A percentile compares a stretch with the other conserved stretches of the same genome.
phyloP scores from a whole-genome alignment of 2,113 vertebrate genomes.

The Eulemur macaco region DNA sequence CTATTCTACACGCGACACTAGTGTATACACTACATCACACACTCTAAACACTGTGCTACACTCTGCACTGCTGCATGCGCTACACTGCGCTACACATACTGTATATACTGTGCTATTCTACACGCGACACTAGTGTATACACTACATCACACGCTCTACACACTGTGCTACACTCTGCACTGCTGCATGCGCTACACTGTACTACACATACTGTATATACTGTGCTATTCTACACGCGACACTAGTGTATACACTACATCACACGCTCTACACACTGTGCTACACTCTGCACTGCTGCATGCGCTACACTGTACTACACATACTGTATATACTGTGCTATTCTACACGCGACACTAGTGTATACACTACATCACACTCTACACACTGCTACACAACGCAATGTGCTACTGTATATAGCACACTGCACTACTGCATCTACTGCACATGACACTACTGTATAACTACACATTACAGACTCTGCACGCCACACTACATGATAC shows the following conservation, averaged over 20 bases:
- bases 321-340: neutral
- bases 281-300: neutral
- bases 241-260: neutral
- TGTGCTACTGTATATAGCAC: no score
- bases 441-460: no score
- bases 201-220: no score
- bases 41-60: no score
- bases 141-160: neutral
- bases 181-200: neutral
- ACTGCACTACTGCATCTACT: no score
- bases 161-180: no score
- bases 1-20: neutral
- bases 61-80: neutral
- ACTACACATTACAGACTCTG: no score
- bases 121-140: neutral
- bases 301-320: no score
- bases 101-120: accelerated
- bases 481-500: neutral
- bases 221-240: neutral
- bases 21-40: neutral
- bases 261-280: neutral
- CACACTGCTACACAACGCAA: neutral
- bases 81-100: no score
- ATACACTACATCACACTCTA: neutral
- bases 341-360: neutral